These are phyloP conservation scores for Crotalus adamanteus DNA, from an alignment of 2,797 vertebrate genomes.

Conservation along the genomic window DNA sequence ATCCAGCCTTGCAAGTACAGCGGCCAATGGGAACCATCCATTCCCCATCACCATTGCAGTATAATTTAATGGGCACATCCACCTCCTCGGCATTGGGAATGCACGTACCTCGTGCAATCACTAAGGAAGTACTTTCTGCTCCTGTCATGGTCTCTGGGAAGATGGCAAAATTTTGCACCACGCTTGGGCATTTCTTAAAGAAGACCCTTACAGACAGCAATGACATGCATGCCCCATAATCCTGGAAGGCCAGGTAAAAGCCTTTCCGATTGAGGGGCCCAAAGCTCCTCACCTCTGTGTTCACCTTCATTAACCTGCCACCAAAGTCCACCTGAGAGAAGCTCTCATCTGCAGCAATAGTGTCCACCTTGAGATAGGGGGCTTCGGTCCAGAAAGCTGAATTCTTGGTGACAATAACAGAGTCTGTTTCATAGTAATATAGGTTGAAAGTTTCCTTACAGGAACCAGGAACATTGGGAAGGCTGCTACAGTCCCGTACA, in stretches of 20 bases:
- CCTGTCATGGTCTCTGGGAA: conserved; percentile 98
- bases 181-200: conserved; percentile 96
- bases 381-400: conserved; percentile 96
- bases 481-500: conserved; percentile 97
- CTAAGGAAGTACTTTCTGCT: conserved; percentile 94
- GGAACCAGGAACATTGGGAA: conserved; percentile 94
- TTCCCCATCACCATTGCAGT: conserved; percentile 96
- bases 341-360: conserved; percentile 96
- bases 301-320: conserved; percentile 96
- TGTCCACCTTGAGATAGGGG: conserved; percentile 98
- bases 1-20: conserved; percentile 96
- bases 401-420: conserved; percentile 94
- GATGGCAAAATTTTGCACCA: conserved; percentile 96
- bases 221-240: conserved; percentile 98
- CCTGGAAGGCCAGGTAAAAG: conserved; percentile 97
- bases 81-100: conserved; percentile 94
- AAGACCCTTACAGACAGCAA: conserved; percentile 95
- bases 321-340: conserved; percentile 98
- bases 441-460: conserved; percentile 99
- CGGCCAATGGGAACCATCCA: conserved; percentile 99
- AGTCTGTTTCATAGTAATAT: conserved; percentile 95
- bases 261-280: conserved; percentile 92
- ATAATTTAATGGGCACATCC: conserved; percentile 96
- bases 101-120: conserved; percentile 91
- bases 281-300: conserved; percentile 96